Base-by-base conservation (phyloP, 2,888 invertebrate genomes). In the Nymphalis urticae region DNA sequence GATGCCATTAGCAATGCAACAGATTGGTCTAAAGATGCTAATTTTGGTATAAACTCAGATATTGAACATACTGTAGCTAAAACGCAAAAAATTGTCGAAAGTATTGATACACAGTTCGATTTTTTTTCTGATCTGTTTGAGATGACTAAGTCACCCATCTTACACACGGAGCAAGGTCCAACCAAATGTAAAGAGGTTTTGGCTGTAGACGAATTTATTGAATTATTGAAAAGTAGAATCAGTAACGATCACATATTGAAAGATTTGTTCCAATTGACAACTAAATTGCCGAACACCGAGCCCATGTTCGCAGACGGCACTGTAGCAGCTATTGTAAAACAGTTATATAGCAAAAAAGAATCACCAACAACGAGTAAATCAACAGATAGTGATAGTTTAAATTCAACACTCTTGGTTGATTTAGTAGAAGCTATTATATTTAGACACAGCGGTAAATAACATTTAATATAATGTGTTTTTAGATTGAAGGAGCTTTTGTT, bases 381-480 rank as follows among this genome's bases (percentile, higher is more conserved):
- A 48, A 79, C 84, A 3, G 77, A 83, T 42, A 81, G 72, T 69
- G 87, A 90, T 68, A 78, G 80, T 62, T 76, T 90, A 0, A 92
- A 92, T 79, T 91, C 92, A 50, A 91, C 92, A 16, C 77, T 91
- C 64, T 82, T 92, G 36, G 89, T 85, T 7, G 87, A 92, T 82
- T 85, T 92, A 70, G 87, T 92, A 13, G 90, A 92, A 80, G 90
- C 91, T 51, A 87, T 92, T 13, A 92, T 92, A 75, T 92, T 92
- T 77, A 83, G 88, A 78, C 87, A 81, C 70, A 82, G 82, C 66
- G 88, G 92, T 90, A 82, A 42, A 77, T 4, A n/a, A 65, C 64
- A 48, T 58, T 19, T 10, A n/a, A 32, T 17, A n/a, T n/a, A 56
- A 32, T n/a, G 36, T 2, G n/a, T 16, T 27, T 54, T 24, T 16